These are phyloP conservation scores for Natator depressus DNA, from an alignment of 2,113 vertebrate genomes.

Conservation along the genomic window DNA sequence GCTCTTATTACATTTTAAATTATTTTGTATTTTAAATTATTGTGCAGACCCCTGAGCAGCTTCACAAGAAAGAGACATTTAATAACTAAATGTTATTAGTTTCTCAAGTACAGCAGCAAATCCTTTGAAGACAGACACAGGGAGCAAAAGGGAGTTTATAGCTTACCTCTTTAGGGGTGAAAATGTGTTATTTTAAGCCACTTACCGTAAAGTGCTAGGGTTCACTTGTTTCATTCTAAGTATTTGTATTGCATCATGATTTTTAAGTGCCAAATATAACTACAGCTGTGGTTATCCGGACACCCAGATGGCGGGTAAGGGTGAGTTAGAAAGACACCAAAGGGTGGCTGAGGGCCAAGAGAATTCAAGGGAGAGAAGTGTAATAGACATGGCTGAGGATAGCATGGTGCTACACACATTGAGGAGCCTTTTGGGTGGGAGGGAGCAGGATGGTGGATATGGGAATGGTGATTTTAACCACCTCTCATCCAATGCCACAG, in stretches of 20 bases:
- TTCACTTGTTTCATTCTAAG: background rate
- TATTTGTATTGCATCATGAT: background rate
- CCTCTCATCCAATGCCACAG: too few relatives aligned
- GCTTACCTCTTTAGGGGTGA: background rate
- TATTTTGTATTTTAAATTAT: background rate
- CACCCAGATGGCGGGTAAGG: too few relatives aligned
- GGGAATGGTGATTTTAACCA: too few relatives aligned
- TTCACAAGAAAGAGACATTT: background rate
- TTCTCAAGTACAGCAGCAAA: background rate
- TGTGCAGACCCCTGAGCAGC: background rate
- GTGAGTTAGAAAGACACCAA: background rate
- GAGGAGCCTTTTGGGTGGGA: too few relatives aligned
- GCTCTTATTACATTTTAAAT: background rate
- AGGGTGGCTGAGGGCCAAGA: background rate
- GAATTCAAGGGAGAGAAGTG: background rate
- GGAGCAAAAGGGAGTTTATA: background rate
- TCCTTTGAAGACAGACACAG: background rate
- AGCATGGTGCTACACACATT: too few relatives aligned
- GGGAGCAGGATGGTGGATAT: background rate
- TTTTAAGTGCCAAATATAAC: background rate
- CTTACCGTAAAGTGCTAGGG: background rate
- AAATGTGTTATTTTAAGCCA: background rate
- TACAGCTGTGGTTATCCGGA: background rate
- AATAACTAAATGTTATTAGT: background rate
- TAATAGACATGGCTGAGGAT: too few relatives aligned